Evolutionary conservation across 2,113 vertebrate genomes (phyloP), one percentile per base, ranked within the genome.

Genomic region (Grammomys dolichurus): DNA sequence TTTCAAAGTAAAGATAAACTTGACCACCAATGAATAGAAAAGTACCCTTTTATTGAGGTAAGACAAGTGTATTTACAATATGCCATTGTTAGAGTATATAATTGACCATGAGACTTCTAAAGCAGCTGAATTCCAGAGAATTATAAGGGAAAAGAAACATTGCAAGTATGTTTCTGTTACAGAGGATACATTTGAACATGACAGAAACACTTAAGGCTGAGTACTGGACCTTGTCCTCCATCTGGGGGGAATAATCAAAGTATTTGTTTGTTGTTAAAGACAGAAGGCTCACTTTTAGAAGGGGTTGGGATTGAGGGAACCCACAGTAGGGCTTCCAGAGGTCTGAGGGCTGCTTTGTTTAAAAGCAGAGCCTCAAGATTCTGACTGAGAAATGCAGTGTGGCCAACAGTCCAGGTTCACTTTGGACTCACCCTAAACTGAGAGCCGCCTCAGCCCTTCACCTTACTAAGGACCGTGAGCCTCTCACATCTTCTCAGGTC

Each of bases 1-100:
- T 75, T 92, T 80, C n/a, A 28, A 78, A 91, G 92, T 87, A 88
- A 9, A 86, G 60, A 56, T 93, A 91, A 26, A 96, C 93, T 56
- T 97, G 85, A 82, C 63, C 95, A 93, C 19, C 48, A 94, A 80
- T 95, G 96, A 85, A 94, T 98, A 98, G 96, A 98, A 99, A 99
- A 99, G 97, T 98, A 98, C 92, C 98, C 98, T 98, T 99, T 99
- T 98, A 99, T 98, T 99, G 98, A 98, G 97, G 96, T 98, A 98
- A 98, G 98, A 98, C 98, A 99, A 99, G 95, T 98, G 96, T 98
- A 99, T 98, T 98, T 99, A 99, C 98, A 99, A 97, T 98, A 98
- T 95, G 98, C 87, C 95, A 97, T 51, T 97, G 85, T 98, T 97
- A 97, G 96, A 97, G 95, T 91, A 87, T 94, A 98, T 97, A 97